Evolutionary conservation across 2,797 vertebrate genomes (phyloP).

Genomic region (Sebastes oblongus): DNA sequence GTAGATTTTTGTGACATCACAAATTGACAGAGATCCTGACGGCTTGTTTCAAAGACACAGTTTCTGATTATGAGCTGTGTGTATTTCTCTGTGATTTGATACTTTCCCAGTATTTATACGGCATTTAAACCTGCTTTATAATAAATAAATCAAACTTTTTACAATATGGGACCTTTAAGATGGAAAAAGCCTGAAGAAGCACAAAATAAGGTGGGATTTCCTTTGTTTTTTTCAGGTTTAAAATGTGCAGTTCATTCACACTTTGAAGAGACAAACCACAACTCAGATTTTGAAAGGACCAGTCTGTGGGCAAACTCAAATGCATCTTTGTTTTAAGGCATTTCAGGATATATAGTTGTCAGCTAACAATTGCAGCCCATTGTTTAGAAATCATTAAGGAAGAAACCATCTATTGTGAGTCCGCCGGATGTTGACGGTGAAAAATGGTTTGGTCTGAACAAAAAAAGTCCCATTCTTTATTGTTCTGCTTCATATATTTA

Average conservation of each 20-base stretch:
- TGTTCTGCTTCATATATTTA: conserved; percentile 13
- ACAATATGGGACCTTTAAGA: too few relatives aligned
- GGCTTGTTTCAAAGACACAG: too few relatives aligned
- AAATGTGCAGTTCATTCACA: neutral
- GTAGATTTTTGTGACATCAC: too few relatives aligned
- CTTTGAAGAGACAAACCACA: neutral
- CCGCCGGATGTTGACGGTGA: conserved; percentile 14
- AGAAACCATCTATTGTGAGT: conserved; percentile 16
- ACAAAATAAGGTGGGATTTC: neutral
- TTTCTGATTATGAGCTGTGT: too few relatives aligned
- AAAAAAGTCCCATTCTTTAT: conserved; percentile 16
- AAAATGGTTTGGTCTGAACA: conserved; percentile 17
- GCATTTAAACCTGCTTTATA: too few relatives aligned
- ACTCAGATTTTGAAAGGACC: neutral
- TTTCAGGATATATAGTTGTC: conserved; percentile 6
- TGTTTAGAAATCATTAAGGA: conserved; percentile 20
- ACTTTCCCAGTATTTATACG: too few relatives aligned
- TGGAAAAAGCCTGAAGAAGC: neutral
- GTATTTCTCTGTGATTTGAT: too few relatives aligned
- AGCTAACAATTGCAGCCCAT: conserved; percentile 3
- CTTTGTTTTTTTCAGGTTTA: neutral
- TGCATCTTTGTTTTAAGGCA: conserved; percentile 4
- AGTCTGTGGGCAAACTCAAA: conserved; percentile 9
- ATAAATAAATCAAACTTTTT: too few relatives aligned
- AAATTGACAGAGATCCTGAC: too few relatives aligned